Conservation (phyloP, 1,140 invertebrate species). For the Drosophila pectinifera region DNA sequence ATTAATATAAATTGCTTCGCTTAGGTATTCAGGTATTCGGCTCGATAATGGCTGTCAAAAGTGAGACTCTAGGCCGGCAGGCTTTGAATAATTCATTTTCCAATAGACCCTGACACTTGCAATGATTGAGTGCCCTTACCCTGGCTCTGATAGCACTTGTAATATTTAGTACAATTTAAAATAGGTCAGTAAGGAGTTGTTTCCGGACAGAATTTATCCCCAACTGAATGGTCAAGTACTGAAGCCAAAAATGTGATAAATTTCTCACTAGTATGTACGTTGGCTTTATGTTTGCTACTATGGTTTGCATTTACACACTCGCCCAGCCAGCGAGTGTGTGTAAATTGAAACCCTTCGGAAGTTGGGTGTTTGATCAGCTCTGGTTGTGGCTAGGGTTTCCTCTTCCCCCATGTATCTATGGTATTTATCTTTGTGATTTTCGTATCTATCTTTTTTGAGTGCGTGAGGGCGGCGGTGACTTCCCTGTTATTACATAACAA, state of each 20-base stretch:
- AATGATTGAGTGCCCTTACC: conserved; percentile 1
- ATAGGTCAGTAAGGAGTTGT: too few species aligned
- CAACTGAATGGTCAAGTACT: neutral
- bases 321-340: too few species aligned
- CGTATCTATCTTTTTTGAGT: conserved; percentile 22
- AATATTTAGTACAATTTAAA: too few species aligned
- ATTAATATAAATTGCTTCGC: conserved; percentile 42
- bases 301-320: neutral
- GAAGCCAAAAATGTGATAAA: neutral
- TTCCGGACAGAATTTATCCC: neutral
- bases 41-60: conserved; percentile 37
- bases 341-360: conserved; percentile 52
- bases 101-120: conserved; percentile 15
- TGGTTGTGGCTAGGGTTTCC: conserved; percentile 10
- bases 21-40: conserved; percentile 35
- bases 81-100: conserved; percentile 30
- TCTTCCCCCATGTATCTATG: conserved; percentile 17
- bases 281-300: neutral
- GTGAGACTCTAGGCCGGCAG: conserved; percentile 3
- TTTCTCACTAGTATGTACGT: neutral
- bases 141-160: too few species aligned
- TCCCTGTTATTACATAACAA: conserved; percentile 49
- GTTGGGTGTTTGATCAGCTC: conserved; percentile 43
- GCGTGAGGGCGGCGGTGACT: conserved; percentile 46
- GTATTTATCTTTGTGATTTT: conserved; percentile 12